Evolutionary conservation across 2,113 vertebrate genomes (phyloP).

Genomic region (Charina bottae): DNA sequence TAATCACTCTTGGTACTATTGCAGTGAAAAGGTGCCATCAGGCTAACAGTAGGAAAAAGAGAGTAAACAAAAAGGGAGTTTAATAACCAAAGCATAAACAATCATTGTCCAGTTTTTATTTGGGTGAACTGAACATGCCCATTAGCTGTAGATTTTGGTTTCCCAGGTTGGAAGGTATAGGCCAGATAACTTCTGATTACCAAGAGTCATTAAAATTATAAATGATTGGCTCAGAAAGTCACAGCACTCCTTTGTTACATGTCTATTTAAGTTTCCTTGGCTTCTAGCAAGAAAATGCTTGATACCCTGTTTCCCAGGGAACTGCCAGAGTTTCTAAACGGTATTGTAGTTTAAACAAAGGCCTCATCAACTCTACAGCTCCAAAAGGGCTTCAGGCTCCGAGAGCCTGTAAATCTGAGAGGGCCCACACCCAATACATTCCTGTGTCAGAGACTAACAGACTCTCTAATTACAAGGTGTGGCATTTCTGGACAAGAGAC

Average conservation of each 20-base stretch:
- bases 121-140: not conserved
- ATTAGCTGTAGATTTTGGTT: not conserved
- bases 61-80: not conserved
- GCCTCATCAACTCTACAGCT: slow-evolving; percentile 60
- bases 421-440: slow-evolving; percentile 64
- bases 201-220: slow-evolving; percentile 18
- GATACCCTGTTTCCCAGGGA: slow-evolving; percentile 61
- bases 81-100: not conserved
- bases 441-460: slow-evolving; percentile 64
- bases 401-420: slow-evolving; percentile 56
- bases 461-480: slow-evolving; percentile 77
- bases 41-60: not conserved
- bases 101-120: not conserved
- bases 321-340: slow-evolving; percentile 65
- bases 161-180: not conserved
- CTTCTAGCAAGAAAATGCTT: slow-evolving; percentile 70
- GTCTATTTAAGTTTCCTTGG: slow-evolving; percentile 50
- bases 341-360: slow-evolving; percentile 58
- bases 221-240: slow-evolving; percentile 41
- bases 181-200: not conserved
- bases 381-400: slow-evolving; percentile 58
- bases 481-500: slow-evolving; percentile 69
- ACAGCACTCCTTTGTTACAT: slow-evolving; percentile 51
- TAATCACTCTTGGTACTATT: not conserved
- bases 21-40: not conserved